Conservation (phyloP, 2,888 invertebrate genomes). For the Campaea margaritaria region DNA sequence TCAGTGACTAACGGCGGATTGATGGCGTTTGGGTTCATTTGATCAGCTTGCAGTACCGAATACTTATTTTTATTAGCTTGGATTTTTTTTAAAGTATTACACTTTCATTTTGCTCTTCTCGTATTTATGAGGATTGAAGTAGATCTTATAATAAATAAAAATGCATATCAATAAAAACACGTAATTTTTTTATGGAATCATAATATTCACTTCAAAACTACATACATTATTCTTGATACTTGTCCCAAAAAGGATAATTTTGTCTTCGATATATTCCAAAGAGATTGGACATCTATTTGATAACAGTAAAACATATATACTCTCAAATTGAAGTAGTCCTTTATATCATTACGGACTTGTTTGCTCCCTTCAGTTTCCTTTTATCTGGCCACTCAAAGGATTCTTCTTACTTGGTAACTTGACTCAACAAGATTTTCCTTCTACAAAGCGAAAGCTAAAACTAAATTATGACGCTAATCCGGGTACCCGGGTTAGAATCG, state of each 20-base stretch:
- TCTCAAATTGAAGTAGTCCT: slow-evolving; percentile 27
- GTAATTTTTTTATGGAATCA: too few species aligned
- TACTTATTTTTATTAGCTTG: too few species aligned
- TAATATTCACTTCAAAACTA: background rate
- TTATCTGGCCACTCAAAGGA: slow-evolving; percentile 30
- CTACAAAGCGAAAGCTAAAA: slow-evolving; percentile 28
- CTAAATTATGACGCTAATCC: slow-evolving; percentile 29
- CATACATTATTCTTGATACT: slow-evolving; percentile 3
- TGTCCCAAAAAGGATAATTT: slow-evolving; percentile 18
- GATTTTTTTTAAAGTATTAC: too few species aligned
- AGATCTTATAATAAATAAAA: too few species aligned
- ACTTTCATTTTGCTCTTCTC: too few species aligned
- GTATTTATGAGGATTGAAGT: too few species aligned
- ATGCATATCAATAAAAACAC: too few species aligned
- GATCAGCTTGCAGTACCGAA: too few species aligned
- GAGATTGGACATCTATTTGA: slow-evolving; percentile 25
- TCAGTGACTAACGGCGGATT: too few species aligned
- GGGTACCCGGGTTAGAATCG: slow-evolving; percentile 8
- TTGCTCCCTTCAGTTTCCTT: slow-evolving; percentile 30
- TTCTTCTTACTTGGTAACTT: slow-evolving; percentile 18
- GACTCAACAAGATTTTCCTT: slow-evolving; percentile 13
- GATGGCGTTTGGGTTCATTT: too few species aligned
- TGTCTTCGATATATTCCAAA: slow-evolving; percentile 22
- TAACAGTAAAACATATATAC: slow-evolving; percentile 27
- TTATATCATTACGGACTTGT: slow-evolving; percentile 30